phyloP scores from a whole-genome alignment of 2,888 invertebrate genomes.

The Drosophila hamatofila region DNA sequence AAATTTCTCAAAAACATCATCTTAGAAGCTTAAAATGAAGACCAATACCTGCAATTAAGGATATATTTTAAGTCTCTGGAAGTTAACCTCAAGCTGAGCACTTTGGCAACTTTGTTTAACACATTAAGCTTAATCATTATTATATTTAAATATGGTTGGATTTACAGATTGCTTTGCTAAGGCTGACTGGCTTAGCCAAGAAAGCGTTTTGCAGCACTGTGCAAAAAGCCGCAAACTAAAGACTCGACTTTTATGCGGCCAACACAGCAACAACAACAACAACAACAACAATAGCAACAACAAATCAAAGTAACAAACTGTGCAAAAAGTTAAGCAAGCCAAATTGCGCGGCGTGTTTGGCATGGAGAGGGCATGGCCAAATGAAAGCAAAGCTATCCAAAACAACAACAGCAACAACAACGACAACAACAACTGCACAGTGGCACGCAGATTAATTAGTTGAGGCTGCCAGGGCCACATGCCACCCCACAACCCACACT shows the following conservation, averaged over 20 bases:
- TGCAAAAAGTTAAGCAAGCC: slow-evolving; percentile 78
- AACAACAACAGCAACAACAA: slow-evolving; percentile 26
- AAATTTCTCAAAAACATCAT: not conserved
- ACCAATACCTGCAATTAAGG: not conserved
- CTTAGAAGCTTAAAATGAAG: not conserved
- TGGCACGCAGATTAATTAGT: slow-evolving; percentile 82
- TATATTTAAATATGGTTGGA: slow-evolving; percentile 74
- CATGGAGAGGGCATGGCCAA: slow-evolving; percentile 8
- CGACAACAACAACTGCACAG: slow-evolving; percentile 42
- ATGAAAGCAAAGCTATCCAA: slow-evolving; percentile 30
- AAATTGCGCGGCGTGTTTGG: slow-evolving; percentile 66
- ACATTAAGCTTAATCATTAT: slow-evolving; percentile 69
- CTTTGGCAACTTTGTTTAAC: slow-evolving; percentile 40
- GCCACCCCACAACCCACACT: slow-evolving; percentile 1
- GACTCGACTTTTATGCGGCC: slow-evolving; percentile 76
- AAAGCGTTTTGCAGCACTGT: slow-evolving; percentile 59
- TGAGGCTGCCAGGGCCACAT: slow-evolving; percentile 73
- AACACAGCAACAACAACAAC: slow-evolving; percentile 40
- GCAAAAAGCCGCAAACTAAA: slow-evolving; percentile 75
- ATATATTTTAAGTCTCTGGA: slow-evolving; percentile 11
- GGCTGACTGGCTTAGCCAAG: slow-evolving; percentile 53
- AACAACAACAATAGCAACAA: slow-evolving; percentile 36
- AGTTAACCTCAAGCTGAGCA: not conserved
- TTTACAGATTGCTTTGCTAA: slow-evolving; percentile 64
- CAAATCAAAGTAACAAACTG: slow-evolving; percentile 81